Base-by-base conservation (phyloP, 2,797 vertebrate genomes). In the Danionella dracula region DNA sequence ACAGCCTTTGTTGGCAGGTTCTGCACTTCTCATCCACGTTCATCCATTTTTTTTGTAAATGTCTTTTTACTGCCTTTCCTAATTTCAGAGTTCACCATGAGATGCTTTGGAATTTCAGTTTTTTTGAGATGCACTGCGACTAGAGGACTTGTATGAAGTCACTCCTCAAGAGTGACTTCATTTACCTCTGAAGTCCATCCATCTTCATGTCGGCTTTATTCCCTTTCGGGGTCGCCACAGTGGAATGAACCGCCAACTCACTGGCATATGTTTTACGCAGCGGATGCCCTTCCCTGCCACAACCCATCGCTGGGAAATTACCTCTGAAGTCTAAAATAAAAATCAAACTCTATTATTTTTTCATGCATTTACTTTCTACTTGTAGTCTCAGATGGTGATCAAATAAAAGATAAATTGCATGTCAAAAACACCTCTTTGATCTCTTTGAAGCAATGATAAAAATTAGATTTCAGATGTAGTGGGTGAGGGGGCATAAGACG, bases 371-470 rank as follows among this genome's bases (percentile, higher is more conserved):
- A n/a, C n/a, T n/a, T n/a, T n/a, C n/a, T n/a, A n/a, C n/a, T 75
- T 66, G 35, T 76, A 75, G 76, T 71, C 71, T 65, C 72, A 62
- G 58, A 76, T 77, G 76, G 76, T 73, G 62, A 62, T 70, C 66
- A 48, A 76, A 82, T 81, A 77, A 78, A 79, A 79, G 75, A 80
- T 81, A 71, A 78, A 65, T 74, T 73, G 70, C 35, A 44, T 60
- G 72, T 74, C n/a, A n/a, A n/a, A n/a, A n/a, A n/a, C n/a, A n/a
- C n/a, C n/a, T n/a, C n/a, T n/a, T n/a, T n/a, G n/a, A n/a, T n/a
- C n/a, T n/a, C n/a, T n/a, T n/a, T n/a, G n/a, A n/a, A n/a, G n/a
- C n/a, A n/a, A n/a, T n/a, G n/a, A n/a, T n/a, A n/a, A n/a, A n/a
- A n/a, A n/a, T n/a, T n/a, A n/a, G n/a, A n/a, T n/a, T n/a, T n/a